Evolutionary conservation across 2,113 vertebrate genomes (phyloP), one percentile per base, ranked within the genome.

Genomic region (Petrocephalus microphthalmus): DNA sequence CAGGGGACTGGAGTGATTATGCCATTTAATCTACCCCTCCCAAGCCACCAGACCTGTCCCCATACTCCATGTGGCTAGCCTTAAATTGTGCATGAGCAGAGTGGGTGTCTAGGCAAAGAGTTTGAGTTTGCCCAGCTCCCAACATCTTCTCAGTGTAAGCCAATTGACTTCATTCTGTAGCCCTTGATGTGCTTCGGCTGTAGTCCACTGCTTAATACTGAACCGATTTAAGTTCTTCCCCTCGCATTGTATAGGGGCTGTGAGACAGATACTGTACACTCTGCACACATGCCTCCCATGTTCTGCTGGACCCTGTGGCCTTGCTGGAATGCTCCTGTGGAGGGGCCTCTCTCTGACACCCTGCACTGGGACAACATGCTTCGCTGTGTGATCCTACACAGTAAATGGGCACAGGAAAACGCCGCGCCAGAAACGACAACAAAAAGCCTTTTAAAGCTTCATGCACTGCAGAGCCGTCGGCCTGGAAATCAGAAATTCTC

Each of bases 381-480:
- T 37, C 4, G 17, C 52, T 42, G 85, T 60, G n/a, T 86, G 49
- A 84, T 84, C 20, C 47, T 45, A 25, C 33, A 49, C 49, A 53
- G 83, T 47, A 29, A 6, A 85, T 33, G n/a, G 54, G 51, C 47
- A 29, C 1, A 85, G 54, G 33, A 51, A 29, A 42, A 29, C 19
- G 0, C 33, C 0, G 15, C 5, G 29, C 13, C 52, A 57, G 2
- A 7, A 29, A 86, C 29, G n/a, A 52, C 7, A n/a, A 86, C 15
- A 88, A 90, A 88, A 90, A 64, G 84, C 87, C 86, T 45, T 90
- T 89, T 90, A 89, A 88, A 88, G 90, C 88, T 92, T 91, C 90
- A 92, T 84, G 90, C 90, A 90, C 93, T 91, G 90, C 90, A 88
- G 91, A 91, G 90, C 90, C 87, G 91, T 91, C 87, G 89, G 92